Percentiles rank a stretch among this genome's conserved stretches.
Evolutionary conservation across 2,113 vertebrate species (phyloP).

Genomic region (Sylvietta virens): DNA sequence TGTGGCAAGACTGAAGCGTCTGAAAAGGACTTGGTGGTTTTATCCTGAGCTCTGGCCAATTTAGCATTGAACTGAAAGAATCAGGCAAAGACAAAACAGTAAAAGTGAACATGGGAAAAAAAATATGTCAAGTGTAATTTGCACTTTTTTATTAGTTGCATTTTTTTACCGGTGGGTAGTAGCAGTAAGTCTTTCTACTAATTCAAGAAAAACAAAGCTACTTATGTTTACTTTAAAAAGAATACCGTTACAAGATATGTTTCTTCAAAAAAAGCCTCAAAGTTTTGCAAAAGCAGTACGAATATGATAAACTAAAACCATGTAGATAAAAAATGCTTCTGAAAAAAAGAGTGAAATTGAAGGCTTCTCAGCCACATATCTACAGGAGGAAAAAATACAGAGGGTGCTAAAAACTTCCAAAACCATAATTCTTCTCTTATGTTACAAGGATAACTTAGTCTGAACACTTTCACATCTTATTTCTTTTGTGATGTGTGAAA

Average conservation of each 20-base stretch:
- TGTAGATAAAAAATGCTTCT: rapidly evolving
- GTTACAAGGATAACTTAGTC: neutral
- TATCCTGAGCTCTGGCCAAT: slow-evolving; percentile 80
- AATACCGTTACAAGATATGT: neutral
- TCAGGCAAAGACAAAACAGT: slow-evolving; percentile 7
- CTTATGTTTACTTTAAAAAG: neutral
- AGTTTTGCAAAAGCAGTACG: neutral
- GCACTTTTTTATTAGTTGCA: neutral
- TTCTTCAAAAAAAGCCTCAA: neutral
- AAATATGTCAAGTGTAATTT: neutral
- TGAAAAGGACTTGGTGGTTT: slow-evolving; percentile 65
- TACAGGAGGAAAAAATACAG: neutral
- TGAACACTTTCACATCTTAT: neutral
- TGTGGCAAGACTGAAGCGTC: slow-evolving; percentile 72
- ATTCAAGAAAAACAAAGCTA: neutral
- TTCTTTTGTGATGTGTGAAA: neutral
- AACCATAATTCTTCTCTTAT: neutral
- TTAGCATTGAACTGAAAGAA: slow-evolving; percentile 85
- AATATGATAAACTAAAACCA: neutral
- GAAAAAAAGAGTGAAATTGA: neutral
- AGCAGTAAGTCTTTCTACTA: neutral
- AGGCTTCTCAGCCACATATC: neutral
- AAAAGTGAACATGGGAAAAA: neutral
- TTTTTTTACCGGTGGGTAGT: neutral
- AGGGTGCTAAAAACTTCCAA: neutral